A percentile compares a stretch with the other conserved stretches of the same genome.
These are phyloP conservation scores for Stenolophus ochropezus DNA, from an alignment of 2,888 invertebrate species.

Conservation along the genomic window DNA sequence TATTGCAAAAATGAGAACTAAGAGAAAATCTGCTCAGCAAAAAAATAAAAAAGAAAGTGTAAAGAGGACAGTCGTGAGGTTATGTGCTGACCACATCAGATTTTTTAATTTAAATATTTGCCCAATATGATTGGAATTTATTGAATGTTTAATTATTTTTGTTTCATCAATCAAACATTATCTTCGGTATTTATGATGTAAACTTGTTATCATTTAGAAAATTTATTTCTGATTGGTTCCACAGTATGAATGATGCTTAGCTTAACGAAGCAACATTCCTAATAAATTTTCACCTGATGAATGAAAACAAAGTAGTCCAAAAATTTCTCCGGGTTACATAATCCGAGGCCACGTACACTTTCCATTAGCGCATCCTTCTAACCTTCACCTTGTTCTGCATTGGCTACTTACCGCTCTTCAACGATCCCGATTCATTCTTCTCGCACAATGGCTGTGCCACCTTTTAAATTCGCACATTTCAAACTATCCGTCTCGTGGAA, in stretches of 20 bases:
- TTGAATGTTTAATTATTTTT: too few species aligned
- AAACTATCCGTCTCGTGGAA: constrained; percentile 53
- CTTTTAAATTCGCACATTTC: constrained; percentile 59
- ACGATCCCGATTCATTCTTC: constrained; percentile 37
- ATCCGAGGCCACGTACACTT: constrained; percentile 17
- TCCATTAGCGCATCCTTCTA: neutral
- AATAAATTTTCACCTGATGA: neutral
- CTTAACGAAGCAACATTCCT: neutral
- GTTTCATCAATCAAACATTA: too few species aligned
- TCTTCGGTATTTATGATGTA: too few species aligned
- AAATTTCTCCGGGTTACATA: neutral
- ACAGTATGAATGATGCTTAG: neutral
- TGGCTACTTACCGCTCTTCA: neutral
- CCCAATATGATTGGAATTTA: too few species aligned
- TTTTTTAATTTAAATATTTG: too few species aligned
- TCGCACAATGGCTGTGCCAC: constrained; percentile 45
- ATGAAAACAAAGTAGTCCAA: neutral
- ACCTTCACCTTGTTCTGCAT: constrained; percentile 37
- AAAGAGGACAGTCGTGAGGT: too few species aligned
- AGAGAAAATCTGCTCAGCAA: too few species aligned
- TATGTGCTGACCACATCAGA: too few species aligned
- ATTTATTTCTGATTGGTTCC: too few species aligned
- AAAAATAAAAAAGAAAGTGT: too few species aligned
- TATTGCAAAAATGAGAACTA: too few species aligned
- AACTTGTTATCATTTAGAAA: too few species aligned